These are phyloP conservation scores for Gallinago undulata DNA, from an alignment of 2,113 vertebrate genomes.

Conservation along the genomic window DNA sequence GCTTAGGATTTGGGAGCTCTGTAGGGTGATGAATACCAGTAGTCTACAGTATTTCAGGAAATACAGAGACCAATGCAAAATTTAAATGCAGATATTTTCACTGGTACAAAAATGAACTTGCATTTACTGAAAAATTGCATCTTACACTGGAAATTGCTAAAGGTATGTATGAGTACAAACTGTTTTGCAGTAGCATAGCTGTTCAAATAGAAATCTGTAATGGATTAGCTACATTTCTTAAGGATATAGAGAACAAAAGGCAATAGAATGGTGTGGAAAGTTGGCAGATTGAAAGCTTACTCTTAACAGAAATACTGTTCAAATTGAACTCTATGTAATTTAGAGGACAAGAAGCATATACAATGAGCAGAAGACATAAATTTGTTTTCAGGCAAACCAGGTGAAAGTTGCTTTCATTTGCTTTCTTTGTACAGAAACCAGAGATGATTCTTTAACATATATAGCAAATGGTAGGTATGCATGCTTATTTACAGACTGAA, in stretches of 20 bases:
- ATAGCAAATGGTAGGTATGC: background rate
- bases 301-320: background rate
- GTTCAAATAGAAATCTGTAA: background rate
- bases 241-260: background rate
- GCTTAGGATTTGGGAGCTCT: background rate
- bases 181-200: background rate
- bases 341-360: background rate
- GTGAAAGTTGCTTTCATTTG: background rate
- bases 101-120: background rate
- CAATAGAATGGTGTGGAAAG: background rate
- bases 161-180: accelerated
- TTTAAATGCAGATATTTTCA: background rate
- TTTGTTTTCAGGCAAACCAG: background rate
- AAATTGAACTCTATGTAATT: background rate
- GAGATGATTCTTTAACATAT: background rate
- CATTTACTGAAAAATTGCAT: background rate
- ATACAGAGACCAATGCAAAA: background rate
- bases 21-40: background rate
- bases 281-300: background rate
- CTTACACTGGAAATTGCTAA: background rate
- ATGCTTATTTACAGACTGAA: background rate
- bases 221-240: background rate
- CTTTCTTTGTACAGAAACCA: background rate
- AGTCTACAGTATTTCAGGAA: background rate
- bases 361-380: background rate